A percentile compares a stretch with the other conserved stretches of the same genome.
Evolutionary conservation across 2,888 invertebrate species (phyloP).

Genomic region (Palloptera scutellata): DNA sequence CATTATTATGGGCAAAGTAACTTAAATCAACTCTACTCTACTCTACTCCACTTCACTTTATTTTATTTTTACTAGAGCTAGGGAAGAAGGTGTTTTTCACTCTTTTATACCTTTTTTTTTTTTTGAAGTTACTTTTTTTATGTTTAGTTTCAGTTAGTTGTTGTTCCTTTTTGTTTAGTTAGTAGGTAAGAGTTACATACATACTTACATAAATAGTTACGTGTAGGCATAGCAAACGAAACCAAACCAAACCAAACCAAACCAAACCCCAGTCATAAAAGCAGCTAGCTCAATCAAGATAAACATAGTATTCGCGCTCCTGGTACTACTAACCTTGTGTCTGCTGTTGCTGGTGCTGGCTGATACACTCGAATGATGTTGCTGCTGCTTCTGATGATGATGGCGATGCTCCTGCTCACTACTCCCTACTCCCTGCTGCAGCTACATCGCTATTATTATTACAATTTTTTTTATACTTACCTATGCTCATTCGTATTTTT

Average conservation of each 20-base stretch:
- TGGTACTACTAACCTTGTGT: constrained; percentile 39
- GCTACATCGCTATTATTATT: too few relatives aligned
- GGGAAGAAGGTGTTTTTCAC: too few relatives aligned
- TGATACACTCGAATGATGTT: constrained; percentile 7
- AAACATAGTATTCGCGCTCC: constrained; percentile 44
- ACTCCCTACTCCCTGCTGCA: too few relatives aligned
- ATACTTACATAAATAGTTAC: too few relatives aligned
- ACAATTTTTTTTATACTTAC: neutral
- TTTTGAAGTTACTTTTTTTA: neutral
- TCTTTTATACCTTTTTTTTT: too few relatives aligned
- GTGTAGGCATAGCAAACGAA: too few relatives aligned
- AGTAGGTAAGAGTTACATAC: too few relatives aligned
- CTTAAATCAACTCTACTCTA: neutral
- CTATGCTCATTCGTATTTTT: constrained; percentile 17
- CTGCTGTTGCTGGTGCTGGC: constrained; percentile 8
- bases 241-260: too few relatives aligned
- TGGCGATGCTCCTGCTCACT: neutral
- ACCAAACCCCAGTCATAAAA: constrained; percentile 24
- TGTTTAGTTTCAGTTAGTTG: too few relatives aligned
- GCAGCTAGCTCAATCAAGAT: constrained; percentile 44
- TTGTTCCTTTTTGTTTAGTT: constrained; percentile 7
- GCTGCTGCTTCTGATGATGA: constrained; percentile 18
- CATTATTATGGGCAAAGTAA: constrained; percentile 4
- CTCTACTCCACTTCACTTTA: too few relatives aligned
- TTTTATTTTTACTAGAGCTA: too few relatives aligned